Conservation (phyloP, 2,113 vertebrate genomes). For the Ivindomyrus marchei region DNA sequence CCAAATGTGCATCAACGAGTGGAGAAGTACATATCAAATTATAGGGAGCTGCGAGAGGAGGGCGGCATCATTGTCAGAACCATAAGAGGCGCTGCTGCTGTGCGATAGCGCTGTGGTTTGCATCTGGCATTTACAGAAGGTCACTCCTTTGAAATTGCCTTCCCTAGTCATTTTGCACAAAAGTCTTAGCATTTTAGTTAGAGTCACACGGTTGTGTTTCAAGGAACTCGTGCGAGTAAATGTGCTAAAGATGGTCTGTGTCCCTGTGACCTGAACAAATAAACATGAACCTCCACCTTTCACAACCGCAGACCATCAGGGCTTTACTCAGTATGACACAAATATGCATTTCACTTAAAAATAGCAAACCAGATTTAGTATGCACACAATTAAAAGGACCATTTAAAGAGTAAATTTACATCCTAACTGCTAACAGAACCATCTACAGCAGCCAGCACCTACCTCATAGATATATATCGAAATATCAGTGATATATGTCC, state of each 20-base stretch:
- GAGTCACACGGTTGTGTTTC: not conserved
- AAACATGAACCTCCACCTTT: not conserved
- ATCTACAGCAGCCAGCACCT: not conserved
- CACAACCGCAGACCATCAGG: not conserved
- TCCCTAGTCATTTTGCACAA: not conserved
- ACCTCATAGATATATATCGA: not conserved
- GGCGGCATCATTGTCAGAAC: constrained; percentile 25
- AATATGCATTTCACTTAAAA: not conserved
- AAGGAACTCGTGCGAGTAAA: too few relatives aligned
- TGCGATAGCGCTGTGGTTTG: constrained; percentile 10
- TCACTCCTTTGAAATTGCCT: constrained; percentile 1
- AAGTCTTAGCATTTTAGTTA: not conserved
- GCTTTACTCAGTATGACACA: not conserved
- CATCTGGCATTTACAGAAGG: not conserved
- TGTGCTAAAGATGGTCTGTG: not conserved
- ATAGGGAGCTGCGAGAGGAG: constrained; percentile 17
- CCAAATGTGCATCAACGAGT: not conserved
- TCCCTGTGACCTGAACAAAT: not conserved
- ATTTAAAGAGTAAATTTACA: not conserved
- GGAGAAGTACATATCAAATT: constrained; percentile 14
- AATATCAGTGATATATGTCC: not conserved
- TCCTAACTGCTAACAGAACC: not conserved
- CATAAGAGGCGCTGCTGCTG: not conserved
- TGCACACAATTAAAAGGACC: not conserved
- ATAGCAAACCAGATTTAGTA: not conserved